phyloP scores from a whole-genome alignment of 2,797 vertebrate species.

The Anisognathus igniventris region DNA sequence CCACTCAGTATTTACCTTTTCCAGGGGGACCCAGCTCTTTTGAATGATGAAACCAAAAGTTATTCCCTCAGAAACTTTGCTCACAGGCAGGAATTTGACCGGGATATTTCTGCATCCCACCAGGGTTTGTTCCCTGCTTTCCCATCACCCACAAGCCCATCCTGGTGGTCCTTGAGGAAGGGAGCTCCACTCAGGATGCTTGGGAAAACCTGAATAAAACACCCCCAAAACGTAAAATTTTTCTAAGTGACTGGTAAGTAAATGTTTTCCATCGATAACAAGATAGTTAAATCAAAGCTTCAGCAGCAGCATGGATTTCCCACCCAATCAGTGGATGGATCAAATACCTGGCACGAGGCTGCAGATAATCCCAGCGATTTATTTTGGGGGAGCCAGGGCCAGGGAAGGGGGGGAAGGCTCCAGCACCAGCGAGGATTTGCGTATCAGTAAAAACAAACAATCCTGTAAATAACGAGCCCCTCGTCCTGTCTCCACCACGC shows the following conservation, averaged over 20 bases:
- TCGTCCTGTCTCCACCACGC: conserved; percentile 85
- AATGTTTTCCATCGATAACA: conserved; percentile 53
- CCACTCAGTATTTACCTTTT: neutral
- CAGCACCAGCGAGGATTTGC: conserved; percentile 71
- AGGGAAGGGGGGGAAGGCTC: conserved; percentile 54
- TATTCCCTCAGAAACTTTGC: neutral
- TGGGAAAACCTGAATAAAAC: fast-evolving
- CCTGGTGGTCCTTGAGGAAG: fast-evolving
- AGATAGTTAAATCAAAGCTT: conserved; percentile 59
- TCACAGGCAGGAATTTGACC: neutral
- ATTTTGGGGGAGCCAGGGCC: conserved; percentile 60
- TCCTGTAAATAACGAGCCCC: conserved; percentile 94
- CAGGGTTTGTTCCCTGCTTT: neutral
- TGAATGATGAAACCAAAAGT: neutral
- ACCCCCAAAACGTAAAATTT: neutral
- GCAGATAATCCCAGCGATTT: conserved; percentile 55
- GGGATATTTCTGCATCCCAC: neutral
- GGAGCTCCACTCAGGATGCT: fast-evolving
- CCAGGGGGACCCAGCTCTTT: neutral
- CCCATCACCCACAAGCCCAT: neutral
- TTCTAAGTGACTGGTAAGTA: neutral
- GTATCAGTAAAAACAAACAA: conserved; percentile 87
- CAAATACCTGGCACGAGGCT: conserved; percentile 37
- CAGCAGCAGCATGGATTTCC: conserved; percentile 67
- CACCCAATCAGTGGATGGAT: conserved; percentile 40